Evolutionary conservation across 1,140 invertebrate species (phyloP).

Genomic region (Venustaconcha ellipsiformis): DNA sequence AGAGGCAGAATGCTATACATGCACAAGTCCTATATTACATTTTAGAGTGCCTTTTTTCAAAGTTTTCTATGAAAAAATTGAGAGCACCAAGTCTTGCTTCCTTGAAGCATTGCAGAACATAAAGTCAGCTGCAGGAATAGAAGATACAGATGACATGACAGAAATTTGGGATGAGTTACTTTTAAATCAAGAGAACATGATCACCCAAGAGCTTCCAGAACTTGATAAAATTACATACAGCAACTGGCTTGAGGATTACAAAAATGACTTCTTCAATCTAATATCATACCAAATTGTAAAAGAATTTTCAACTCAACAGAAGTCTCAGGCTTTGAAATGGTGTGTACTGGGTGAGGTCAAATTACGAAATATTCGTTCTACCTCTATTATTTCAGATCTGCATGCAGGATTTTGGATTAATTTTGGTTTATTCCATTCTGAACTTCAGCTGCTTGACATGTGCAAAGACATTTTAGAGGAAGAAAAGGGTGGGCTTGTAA

Average conservation of each 20-base stretch:
- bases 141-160: constrained; percentile 6
- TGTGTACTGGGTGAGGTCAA: neutral
- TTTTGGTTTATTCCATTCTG: neutral
- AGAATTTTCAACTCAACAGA: neutral
- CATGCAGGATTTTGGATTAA: constrained; percentile 12
- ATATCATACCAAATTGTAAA: constrained; percentile 4
- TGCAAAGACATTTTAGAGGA: constrained; percentile 4
- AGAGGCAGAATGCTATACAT: constrained; percentile 24
- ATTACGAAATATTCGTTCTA: neutral
- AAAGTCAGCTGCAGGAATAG: constrained; percentile 11
- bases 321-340: constrained; percentile 11
- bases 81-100: constrained; percentile 17
- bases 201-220: neutral
- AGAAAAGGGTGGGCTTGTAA: neutral
- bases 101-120: neutral
- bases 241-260: constrained; percentile 8
- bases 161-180: constrained; percentile 5
- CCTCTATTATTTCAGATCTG: neutral
- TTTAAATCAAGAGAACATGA: constrained; percentile 2
- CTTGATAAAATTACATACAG: neutral
- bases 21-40: constrained; percentile 7
- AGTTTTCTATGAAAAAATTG: constrained; percentile 11
- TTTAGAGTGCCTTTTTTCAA: constrained; percentile 17
- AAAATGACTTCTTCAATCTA: constrained; percentile 24
- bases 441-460: constrained; percentile 5